A percentile compares a stretch with the other conserved stretches of the same genome.
Evolutionary conservation across 1,140 invertebrate species (phyloP).

Genomic region (Rhopalosiphum maidis): DNA sequence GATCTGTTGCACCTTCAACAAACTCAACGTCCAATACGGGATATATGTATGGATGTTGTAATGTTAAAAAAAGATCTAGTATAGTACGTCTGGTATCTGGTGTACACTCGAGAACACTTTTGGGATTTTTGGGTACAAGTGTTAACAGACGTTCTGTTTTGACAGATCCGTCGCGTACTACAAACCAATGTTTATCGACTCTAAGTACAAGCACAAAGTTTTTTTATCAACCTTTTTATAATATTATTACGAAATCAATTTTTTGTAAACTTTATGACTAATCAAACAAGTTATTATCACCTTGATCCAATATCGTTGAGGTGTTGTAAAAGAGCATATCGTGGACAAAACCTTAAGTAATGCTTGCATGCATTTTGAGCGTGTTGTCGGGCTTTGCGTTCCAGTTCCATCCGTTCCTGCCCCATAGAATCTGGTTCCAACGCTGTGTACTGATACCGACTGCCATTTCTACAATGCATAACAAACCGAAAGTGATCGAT

Average conservation of each 20-base stretch:
- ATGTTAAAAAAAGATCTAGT: constrained; percentile 80
- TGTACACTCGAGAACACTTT: constrained; percentile 66
- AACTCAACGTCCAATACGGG: constrained; percentile 84
- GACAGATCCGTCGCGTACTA: constrained; percentile 78
- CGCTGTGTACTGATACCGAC: constrained; percentile 73
- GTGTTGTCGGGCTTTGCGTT: constrained; percentile 70
- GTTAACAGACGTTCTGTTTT: constrained; percentile 85
- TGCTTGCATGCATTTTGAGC: constrained; percentile 71
- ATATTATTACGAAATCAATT: not conserved
- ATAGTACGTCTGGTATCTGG: constrained; percentile 70
- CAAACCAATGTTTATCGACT: constrained; percentile 88
- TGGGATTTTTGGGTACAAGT: constrained; percentile 72
- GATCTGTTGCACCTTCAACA: constrained; percentile 64
- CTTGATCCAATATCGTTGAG: constrained; percentile 75
- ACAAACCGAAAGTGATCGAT: not conserved
- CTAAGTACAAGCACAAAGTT: constrained; percentile 65
- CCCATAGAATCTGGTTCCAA: constrained; percentile 67
- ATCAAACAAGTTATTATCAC: not conserved
- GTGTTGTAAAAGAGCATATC: constrained; percentile 79
- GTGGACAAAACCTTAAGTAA: constrained; percentile 70
- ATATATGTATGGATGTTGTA: constrained; percentile 92
- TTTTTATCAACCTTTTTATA: not conserved
- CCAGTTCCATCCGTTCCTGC: constrained; percentile 71
- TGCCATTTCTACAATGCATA: constrained; percentile 65
- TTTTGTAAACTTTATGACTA: not conserved